Percentiles rank a stretch among this genome's conserved stretches.
These are phyloP conservation scores for Girardinus metallicus DNA, from an alignment of 2,797 vertebrate genomes.

Conservation along the genomic window DNA sequence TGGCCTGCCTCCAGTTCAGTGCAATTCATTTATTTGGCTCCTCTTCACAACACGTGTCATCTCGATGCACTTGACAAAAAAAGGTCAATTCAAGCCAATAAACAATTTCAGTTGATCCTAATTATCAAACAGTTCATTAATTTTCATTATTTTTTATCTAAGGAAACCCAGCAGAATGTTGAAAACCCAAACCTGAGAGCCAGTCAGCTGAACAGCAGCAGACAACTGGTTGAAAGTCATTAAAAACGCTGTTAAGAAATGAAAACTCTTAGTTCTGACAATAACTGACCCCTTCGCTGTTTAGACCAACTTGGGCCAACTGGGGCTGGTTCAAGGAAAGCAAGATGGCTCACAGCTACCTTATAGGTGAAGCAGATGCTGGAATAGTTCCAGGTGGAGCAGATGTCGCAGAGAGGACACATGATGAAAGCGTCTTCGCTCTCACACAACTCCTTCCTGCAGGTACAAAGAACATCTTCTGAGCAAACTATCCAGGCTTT, in stretches of 20 bases:
- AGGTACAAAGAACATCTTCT: not conserved
- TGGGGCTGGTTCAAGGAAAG: not conserved
- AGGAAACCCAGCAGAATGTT: not conserved
- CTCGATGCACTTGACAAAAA: too few species aligned
- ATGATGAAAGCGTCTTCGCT: slow-evolving; percentile 69
- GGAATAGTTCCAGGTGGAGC: slow-evolving; percentile 83
- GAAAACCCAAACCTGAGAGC: not conserved
- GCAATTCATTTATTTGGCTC: too few species aligned
- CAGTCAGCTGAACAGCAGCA: not conserved
- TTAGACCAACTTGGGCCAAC: not conserved
- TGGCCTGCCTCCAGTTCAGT: too few species aligned
- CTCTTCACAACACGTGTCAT: too few species aligned
- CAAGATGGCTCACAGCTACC: slow-evolving; percentile 59
- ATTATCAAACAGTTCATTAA: too few species aligned
- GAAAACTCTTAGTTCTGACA: not conserved
- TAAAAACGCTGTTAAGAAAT: too few species aligned
- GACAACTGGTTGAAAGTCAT: too few species aligned
- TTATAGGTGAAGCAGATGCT: slow-evolving; percentile 80
- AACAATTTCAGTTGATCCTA: too few species aligned
- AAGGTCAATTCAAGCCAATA: too few species aligned
- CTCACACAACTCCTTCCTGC: slow-evolving; percentile 78
- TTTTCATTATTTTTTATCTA: too few species aligned
- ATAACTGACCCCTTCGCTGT: not conserved
- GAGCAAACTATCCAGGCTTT: not conserved
- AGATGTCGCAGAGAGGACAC: slow-evolving; percentile 84